phyloP scores from a whole-genome alignment of 2,888 invertebrate genomes.

The Chalcosyrphus nemorum region DNA sequence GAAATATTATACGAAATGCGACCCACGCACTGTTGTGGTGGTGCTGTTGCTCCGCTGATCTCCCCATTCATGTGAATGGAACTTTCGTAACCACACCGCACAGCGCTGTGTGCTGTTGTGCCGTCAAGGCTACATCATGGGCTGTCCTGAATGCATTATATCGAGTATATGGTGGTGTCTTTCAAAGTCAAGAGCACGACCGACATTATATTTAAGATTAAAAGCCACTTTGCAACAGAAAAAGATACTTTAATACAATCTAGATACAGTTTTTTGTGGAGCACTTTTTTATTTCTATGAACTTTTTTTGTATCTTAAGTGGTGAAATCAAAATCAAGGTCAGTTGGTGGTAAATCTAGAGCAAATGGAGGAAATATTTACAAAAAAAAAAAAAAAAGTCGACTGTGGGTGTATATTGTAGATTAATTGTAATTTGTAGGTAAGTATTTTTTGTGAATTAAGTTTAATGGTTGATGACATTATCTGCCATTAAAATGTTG shows the following conservation, averaged over 20 bases:
- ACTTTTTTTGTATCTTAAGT: too few relatives aligned
- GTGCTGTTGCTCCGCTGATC: too few relatives aligned
- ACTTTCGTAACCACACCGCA: slow-evolving; percentile 55
- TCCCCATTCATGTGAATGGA: slow-evolving; percentile 37
- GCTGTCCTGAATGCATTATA: slow-evolving; percentile 60
- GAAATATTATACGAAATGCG: slow-evolving; percentile 63
- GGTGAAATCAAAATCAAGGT: slow-evolving; percentile 22
- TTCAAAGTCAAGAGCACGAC: slow-evolving; percentile 68
- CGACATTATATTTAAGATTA: slow-evolving; percentile 33
- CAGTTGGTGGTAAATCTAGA: background rate
- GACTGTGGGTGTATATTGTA: background rate
- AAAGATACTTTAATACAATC: slow-evolving; percentile 7
- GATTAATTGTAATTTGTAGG: background rate
- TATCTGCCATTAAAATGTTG: background rate
- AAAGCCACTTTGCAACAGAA: background rate
- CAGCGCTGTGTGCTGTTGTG: too few relatives aligned
- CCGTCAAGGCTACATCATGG: slow-evolving; percentile 50
- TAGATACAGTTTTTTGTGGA: background rate
- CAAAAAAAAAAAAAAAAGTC: background rate
- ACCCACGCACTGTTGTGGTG: slow-evolving; percentile 46
- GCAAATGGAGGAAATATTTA: background rate
- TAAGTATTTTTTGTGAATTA: background rate
- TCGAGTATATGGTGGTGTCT: slow-evolving; percentile 22
- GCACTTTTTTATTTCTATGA: background rate
- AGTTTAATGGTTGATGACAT: background rate